A percentile compares a stretch with the other conserved stretches of the same genome.
Evolutionary conservation across 2,888 invertebrate genomes (phyloP).

Genomic region (Venustoraphidia nigricollis): DNA sequence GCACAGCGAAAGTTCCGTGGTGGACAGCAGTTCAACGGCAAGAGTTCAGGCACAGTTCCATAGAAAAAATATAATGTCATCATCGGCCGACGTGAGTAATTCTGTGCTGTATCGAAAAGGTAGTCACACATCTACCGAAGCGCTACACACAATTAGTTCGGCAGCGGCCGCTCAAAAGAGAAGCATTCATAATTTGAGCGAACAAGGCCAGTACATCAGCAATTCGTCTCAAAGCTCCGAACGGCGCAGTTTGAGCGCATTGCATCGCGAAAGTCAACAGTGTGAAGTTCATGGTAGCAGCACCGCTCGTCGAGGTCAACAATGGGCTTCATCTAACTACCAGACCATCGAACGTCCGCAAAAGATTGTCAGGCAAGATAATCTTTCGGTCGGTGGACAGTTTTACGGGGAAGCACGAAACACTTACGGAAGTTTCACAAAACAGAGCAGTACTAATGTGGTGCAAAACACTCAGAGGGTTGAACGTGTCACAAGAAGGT

Average conservation of each 20-base stretch:
- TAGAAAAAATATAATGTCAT: slow-evolving; percentile 56
- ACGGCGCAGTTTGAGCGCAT: slow-evolving; percentile 61
- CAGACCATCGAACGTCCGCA: slow-evolving; percentile 42
- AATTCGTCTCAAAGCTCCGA: slow-evolving; percentile 52
- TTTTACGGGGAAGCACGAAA: slow-evolving; percentile 53
- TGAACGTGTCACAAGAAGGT: slow-evolving; percentile 42
- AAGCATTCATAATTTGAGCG: slow-evolving; percentile 64
- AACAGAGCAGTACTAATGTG: slow-evolving; percentile 15
- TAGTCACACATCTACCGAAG: slow-evolving; percentile 49
- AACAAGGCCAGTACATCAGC: slow-evolving; percentile 51
- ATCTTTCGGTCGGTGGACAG: slow-evolving; percentile 53
- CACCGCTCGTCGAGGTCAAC: slow-evolving; percentile 29
- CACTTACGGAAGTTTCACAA: slow-evolving; percentile 51
- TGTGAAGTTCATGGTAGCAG: slow-evolving; percentile 30
- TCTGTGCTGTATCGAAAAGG: slow-evolving; percentile 65
- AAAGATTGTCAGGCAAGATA: slow-evolving; percentile 44
- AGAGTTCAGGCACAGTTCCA: slow-evolving; percentile 37
- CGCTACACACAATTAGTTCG: slow-evolving; percentile 53
- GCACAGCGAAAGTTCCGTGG: too few relatives aligned
- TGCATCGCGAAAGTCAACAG: slow-evolving; percentile 51
- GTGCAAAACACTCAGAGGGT: slow-evolving; percentile 29
- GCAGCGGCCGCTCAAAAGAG: slow-evolving; percentile 67
- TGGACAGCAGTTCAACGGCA: neutral
- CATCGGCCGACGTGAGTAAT: slow-evolving; percentile 59
- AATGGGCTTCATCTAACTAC: slow-evolving; percentile 31